phyloP scores from a whole-genome alignment of 2,113 vertebrate genomes.

The Phalacrocorax aristotelis region DNA sequence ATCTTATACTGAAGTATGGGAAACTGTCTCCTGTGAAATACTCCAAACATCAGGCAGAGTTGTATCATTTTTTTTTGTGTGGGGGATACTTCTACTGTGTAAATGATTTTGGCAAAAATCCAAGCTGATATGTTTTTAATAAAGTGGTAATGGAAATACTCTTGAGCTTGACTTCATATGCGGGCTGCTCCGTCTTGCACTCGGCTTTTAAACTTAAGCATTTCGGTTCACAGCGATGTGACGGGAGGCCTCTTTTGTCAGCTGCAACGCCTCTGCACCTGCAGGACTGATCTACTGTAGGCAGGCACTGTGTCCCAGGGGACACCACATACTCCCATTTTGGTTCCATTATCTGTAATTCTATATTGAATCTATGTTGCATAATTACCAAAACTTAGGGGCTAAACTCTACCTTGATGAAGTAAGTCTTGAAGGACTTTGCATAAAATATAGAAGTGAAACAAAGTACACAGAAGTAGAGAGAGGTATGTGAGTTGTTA shows the following conservation, averaged over 20 bases:
- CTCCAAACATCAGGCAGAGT: not conserved
- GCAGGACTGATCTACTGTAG: not conserved
- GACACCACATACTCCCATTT: fast-evolving
- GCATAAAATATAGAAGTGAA: not conserved
- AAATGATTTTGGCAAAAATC: not conserved
- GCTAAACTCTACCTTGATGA: not conserved
- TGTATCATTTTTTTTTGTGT: not conserved
- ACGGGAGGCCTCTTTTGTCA: not conserved
- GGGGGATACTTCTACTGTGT: not conserved
- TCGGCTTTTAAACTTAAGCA: not conserved
- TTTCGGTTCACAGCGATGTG: not conserved
- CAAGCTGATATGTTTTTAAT: not conserved
- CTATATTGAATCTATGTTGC: not conserved
- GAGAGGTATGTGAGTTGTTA: fast-evolving
- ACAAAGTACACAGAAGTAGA: not conserved
- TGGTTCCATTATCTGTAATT: not conserved
- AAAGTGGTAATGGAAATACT: not conserved
- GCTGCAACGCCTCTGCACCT: not conserved
- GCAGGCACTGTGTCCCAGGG: not conserved
- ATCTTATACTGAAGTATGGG: not conserved
- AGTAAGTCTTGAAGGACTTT: not conserved
- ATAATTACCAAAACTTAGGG: not conserved
- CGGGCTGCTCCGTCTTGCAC: not conserved
- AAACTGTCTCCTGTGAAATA: not conserved
- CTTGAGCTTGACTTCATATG: not conserved